These are phyloP conservation scores for Tadarida brasiliensis DNA, from an alignment of 2,797 vertebrate species.

Conservation along the genomic window DNA sequence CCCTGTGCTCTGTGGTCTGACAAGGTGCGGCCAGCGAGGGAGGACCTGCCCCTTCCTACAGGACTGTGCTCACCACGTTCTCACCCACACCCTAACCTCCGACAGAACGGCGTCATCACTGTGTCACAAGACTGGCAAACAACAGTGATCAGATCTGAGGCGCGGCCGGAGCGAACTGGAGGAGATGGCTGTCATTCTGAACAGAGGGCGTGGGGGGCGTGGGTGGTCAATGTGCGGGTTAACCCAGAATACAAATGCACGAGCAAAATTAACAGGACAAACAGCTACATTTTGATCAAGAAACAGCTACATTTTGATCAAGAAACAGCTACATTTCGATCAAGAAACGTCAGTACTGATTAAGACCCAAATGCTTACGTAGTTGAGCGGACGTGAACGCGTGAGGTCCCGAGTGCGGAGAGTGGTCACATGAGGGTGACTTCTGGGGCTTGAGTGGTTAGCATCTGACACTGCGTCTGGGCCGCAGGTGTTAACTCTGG, in stretches of 20 bases:
- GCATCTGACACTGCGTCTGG: neutral
- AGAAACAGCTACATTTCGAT: neutral
- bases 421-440: neutral
- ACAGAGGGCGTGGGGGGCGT: neutral
- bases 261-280: neutral
- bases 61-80: neutral
- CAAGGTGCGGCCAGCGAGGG: conserved; percentile 12
- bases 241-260: neutral
- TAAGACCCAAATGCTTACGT: neutral
- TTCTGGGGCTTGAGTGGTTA: neutral
- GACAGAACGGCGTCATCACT: neutral
- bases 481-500: neutral
- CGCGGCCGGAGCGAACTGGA: neutral
- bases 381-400: neutral
- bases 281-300: neutral
- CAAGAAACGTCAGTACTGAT: neutral
- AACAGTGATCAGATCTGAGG: neutral
- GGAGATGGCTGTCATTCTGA: neutral
- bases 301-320: neutral
- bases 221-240: neutral
- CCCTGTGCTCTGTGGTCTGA: neutral
- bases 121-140: neutral
- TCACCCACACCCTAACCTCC: neutral
- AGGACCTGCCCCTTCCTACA: neutral
- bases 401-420: neutral